phyloP scores from a whole-genome alignment of 2,888 invertebrate genomes.

The Melanophora roralis region DNA sequence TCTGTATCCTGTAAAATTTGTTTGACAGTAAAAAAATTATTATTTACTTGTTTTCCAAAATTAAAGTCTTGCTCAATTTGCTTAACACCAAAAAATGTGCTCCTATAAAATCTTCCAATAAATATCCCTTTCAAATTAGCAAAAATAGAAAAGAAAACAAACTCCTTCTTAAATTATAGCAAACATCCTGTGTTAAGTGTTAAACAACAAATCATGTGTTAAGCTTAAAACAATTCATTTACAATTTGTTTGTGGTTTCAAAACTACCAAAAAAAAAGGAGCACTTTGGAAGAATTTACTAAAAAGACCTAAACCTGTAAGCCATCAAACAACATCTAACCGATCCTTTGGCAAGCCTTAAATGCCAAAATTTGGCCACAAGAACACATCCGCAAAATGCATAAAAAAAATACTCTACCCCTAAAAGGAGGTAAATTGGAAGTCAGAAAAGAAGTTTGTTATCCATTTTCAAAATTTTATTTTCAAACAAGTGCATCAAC shows the following conservation, averaged over 20 bases:
- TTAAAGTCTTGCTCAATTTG: too few species aligned
- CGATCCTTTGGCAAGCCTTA: slow-evolving; percentile 60
- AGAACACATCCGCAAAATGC: slow-evolving; percentile 75
- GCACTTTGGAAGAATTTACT: not conserved
- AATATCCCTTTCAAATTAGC: not conserved
- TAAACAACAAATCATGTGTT: slow-evolving; percentile 61
- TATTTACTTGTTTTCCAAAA: too few species aligned
- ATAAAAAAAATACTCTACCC: slow-evolving; percentile 41
- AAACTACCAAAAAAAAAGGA: not conserved
- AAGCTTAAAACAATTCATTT: slow-evolving; percentile 62
- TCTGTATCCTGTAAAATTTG: too few species aligned
- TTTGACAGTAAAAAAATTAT: too few species aligned
- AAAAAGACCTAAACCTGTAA: slow-evolving; percentile 1
- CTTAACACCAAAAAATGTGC: not conserved
- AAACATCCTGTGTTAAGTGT: slow-evolving; percentile 30
- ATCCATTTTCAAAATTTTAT: slow-evolving; percentile 9
- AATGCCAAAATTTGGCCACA: slow-evolving; percentile 76
- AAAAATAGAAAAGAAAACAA: not conserved
- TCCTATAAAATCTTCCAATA: not conserved
- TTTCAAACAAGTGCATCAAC: slow-evolving; percentile 40
- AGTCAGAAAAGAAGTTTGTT: slow-evolving; percentile 34
- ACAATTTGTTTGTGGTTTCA: slow-evolving; percentile 58
- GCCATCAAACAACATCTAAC: slow-evolving; percentile 42
- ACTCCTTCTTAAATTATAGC: not conserved
- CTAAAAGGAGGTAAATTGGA: not conserved